A percentile compares a stretch with the other conserved stretches of the same genome.
phyloP scores from a whole-genome alignment of 2,797 vertebrate genomes.

The Tympanoctomys barrerae region DNA sequence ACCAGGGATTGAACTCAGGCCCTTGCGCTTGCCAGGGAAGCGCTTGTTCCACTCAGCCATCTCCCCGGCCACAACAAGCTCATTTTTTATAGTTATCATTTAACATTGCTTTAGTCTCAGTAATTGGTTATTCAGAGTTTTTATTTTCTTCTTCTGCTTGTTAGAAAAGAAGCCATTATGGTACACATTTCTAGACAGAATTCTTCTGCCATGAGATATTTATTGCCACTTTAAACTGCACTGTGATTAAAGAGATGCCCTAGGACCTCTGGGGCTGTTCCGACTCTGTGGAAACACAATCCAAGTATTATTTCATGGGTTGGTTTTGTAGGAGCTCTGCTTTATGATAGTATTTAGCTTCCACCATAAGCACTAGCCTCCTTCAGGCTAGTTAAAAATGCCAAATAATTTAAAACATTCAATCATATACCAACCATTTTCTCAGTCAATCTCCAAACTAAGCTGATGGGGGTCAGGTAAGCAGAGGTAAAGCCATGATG shows the following conservation, averaged over 20 bases:
- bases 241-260: background rate
- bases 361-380: background rate
- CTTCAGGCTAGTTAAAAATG: constrained; percentile 29
- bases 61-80: background rate
- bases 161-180: background rate
- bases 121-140: background rate
- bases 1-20: no score
- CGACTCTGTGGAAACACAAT: background rate
- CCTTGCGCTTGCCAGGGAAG: no score
- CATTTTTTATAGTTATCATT: background rate
- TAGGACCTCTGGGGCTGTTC: background rate
- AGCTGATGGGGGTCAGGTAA: background rate
- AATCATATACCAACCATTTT: background rate
- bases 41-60: no score
- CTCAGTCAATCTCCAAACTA: background rate
- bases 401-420: background rate
- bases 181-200: background rate
- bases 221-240: background rate
- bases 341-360: background rate
- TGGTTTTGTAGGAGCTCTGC: background rate
- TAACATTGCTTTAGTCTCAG: constrained; percentile 28
- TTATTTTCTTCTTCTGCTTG: constrained; percentile 40
- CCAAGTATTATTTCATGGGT: background rate
- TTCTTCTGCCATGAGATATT: background rate
- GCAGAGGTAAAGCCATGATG: background rate